Conservation (phyloP, 2,888 invertebrate genomes). For the Phyllotreta striolata region DNA sequence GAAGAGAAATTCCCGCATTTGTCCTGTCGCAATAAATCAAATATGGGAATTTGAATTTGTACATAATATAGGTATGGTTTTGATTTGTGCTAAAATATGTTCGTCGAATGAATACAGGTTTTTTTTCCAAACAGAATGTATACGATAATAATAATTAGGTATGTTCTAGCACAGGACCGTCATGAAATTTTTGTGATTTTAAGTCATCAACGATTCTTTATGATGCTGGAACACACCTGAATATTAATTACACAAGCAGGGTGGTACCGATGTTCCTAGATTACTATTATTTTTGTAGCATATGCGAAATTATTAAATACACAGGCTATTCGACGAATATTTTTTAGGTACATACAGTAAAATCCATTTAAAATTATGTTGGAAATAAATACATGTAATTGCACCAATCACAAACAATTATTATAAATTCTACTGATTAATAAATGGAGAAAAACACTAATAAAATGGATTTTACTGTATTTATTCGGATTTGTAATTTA, state of each 20-base stretch:
- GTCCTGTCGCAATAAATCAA: neutral
- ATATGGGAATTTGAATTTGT: slow-evolving; percentile 5
- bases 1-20: neutral
- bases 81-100: slow-evolving; percentile 3
- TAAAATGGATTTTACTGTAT: neutral
- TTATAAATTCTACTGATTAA: no score
- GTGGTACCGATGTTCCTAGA: slow-evolving; percentile 7
- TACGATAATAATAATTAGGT: no score
- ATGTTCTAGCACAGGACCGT: no score
- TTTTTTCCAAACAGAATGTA: neutral
- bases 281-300: neutral
- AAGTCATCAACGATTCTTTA: no score
- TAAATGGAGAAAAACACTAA: no score
- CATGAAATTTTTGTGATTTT: no score
- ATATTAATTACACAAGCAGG: neutral
- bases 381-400: no score
- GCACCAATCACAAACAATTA: no score
- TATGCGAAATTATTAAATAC: neutral
- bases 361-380: no score
- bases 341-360: neutral
- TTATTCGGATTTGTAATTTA: slow-evolving; percentile 36
- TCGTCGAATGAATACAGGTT: neutral
- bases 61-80: neutral
- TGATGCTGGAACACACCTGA: no score
- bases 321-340: slow-evolving; percentile 3